Base-by-base conservation (phyloP, 2,888 invertebrate species). In the Zygogramma bicolorata region DNA sequence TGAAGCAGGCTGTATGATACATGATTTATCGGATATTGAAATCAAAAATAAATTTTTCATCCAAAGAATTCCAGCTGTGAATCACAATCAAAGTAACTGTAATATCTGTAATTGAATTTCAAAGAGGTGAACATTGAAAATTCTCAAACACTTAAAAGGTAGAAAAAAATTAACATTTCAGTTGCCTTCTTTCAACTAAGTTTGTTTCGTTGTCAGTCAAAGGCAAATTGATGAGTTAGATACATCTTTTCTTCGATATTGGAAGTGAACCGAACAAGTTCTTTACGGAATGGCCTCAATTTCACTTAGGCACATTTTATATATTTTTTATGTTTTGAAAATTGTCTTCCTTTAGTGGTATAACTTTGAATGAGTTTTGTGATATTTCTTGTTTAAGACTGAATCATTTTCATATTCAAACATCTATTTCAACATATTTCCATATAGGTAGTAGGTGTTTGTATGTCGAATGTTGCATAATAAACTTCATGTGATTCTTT, bases 361-460 rank as follows among this genome's bases (percentile, higher is more conserved):
- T 66, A 62, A 74, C 72, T 67, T 65, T 74, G 75, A 77, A 75
- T 77, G 75, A 79, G 75, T 74, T 79, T 77, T 81, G 80, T 81
- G 80, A 81, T 81, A 79, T 75, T 75, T 71, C 66, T 70, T 69
- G 69, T 67, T 70, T 76, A 79, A 80, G 80, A 80, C 80, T 80
- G 80, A 79, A 68, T 46, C 57, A 66, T 67, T 68, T 71, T 57
- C 68, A 68, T 59, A 34, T 70, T 67, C 76, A 73, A 72, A 75
- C 76, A 73, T 73, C 75, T 70, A 66, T 63, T 65, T 71, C 38
- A 63, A 31, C 15, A 18, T 58, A 66, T 59, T 68, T 31, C 42
- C 27, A 65, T 40, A 65, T 65, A 71, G 59, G 27, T 34, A 18
- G 58, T 71, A 62, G 70, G 46, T 73, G 73, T 73, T 70, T 67